These are phyloP conservation scores for Cyanoramphus novaezelandiae DNA, from an alignment of 2,113 vertebrate genomes.

Conservation along the genomic window DNA sequence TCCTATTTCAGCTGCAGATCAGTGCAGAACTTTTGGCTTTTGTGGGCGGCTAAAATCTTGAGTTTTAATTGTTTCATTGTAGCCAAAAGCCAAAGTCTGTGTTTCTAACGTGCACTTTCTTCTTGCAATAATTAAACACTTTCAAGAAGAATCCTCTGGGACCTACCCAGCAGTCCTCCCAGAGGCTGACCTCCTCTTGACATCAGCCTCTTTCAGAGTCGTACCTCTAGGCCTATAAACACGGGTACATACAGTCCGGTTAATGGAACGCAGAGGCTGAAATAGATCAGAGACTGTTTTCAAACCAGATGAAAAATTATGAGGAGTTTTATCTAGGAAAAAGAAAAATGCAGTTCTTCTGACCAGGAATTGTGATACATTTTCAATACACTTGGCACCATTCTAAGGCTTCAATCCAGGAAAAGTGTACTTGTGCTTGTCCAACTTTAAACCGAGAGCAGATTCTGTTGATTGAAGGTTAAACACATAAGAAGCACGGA, in stretches of 20 bases:
- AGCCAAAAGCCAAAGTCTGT: constrained; percentile 8
- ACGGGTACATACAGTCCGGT: background rate
- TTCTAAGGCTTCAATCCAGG: background rate
- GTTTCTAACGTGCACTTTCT: background rate
- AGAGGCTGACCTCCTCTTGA: constrained; percentile 14
- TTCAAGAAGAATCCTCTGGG: background rate
- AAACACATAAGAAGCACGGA: background rate
- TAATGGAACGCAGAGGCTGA: background rate
- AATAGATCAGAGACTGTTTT: background rate
- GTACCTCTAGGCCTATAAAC: background rate
- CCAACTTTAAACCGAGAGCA: background rate
- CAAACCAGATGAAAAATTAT: background rate
- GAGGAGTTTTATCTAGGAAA: background rate
- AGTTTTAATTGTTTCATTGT: constrained; percentile 1
- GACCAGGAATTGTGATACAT: background rate
- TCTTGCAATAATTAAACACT: constrained; percentile 39
- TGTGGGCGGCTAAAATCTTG: constrained; percentile 33
- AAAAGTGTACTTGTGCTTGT: background rate
- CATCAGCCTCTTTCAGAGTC: background rate
- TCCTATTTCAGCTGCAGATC: constrained; percentile 35
- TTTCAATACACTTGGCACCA: background rate
- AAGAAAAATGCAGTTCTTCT: background rate
- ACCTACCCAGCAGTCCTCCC: background rate
- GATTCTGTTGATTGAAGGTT: background rate
- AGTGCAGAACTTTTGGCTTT: constrained; percentile 43